phyloP scores from a whole-genome alignment of 2,888 invertebrate genomes.

The Dicyrtomina minuta region DNA sequence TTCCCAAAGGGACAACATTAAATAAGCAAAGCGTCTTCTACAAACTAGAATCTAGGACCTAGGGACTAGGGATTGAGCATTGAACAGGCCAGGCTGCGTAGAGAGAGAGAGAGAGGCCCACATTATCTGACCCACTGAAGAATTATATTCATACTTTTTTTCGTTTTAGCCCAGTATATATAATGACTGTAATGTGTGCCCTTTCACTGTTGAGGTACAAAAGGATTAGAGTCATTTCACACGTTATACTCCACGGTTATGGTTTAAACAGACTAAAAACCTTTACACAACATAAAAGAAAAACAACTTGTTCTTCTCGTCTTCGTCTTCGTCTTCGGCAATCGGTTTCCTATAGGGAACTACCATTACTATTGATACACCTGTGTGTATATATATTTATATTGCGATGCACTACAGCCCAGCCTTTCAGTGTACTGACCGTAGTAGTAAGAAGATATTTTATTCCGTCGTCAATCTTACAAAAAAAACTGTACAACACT shows the following conservation, averaged over 20 bases:
- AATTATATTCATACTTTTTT: background rate
- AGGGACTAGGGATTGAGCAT: background rate
- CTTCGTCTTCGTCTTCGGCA: too few relatives aligned
- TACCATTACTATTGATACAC: background rate
- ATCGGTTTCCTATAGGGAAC: too few relatives aligned
- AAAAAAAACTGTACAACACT: too few relatives aligned
- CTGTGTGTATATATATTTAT: background rate
- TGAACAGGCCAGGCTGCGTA: background rate
- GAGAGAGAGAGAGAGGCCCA: background rate
- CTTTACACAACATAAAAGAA: background rate
- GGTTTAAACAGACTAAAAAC: background rate
- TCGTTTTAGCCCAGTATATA: background rate
- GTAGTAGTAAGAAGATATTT: background rate
- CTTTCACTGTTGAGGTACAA: constrained; percentile 3
- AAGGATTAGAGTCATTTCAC: constrained; percentile 23
- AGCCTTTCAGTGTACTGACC: constrained; percentile 6
- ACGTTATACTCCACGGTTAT: constrained; percentile 11
- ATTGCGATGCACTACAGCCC: background rate
- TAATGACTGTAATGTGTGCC: background rate
- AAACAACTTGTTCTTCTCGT: background rate
- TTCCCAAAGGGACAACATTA: background rate
- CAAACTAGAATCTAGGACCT: background rate
- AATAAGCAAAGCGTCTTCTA: background rate
- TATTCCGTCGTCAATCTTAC: too few relatives aligned
- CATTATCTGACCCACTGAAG: background rate